Evolutionary conservation across 2,888 invertebrate species (phyloP).

Genomic region (Tenthredo scrophulariae): DNA sequence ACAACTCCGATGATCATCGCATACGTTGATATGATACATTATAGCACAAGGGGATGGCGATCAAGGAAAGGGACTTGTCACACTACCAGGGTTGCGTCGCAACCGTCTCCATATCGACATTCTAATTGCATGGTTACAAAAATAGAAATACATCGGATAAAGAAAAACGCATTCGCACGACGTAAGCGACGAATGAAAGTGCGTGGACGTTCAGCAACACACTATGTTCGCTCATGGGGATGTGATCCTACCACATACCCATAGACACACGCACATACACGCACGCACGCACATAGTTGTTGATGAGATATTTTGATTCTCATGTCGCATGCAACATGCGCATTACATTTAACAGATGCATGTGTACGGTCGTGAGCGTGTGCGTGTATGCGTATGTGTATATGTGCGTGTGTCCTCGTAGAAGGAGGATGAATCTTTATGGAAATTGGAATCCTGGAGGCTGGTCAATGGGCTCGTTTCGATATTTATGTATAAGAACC

Average conservation of each 20-base stretch:
- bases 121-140: background rate
- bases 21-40: no score
- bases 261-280: background rate
- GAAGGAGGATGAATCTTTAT: background rate
- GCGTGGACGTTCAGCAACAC: background rate
- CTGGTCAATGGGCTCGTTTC: conserved; percentile 30
- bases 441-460: conserved; percentile 13
- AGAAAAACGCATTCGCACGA: background rate
- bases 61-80: background rate
- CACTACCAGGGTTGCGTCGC: background rate
- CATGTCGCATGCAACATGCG: conserved; percentile 7
- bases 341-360: background rate
- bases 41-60: background rate
- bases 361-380: background rate
- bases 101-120: background rate
- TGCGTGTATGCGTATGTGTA: background rate
- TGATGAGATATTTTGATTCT: conserved; percentile 19
- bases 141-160: background rate
- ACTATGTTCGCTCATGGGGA: background rate
- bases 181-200: conserved; percentile 9
- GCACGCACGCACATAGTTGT: no score
- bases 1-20: background rate
- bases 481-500: background rate
- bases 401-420: background rate
- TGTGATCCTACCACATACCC: background rate